These are phyloP conservation scores for Corythucha ciliata DNA, from an alignment of 2,888 invertebrate genomes.

Conservation along the genomic window DNA sequence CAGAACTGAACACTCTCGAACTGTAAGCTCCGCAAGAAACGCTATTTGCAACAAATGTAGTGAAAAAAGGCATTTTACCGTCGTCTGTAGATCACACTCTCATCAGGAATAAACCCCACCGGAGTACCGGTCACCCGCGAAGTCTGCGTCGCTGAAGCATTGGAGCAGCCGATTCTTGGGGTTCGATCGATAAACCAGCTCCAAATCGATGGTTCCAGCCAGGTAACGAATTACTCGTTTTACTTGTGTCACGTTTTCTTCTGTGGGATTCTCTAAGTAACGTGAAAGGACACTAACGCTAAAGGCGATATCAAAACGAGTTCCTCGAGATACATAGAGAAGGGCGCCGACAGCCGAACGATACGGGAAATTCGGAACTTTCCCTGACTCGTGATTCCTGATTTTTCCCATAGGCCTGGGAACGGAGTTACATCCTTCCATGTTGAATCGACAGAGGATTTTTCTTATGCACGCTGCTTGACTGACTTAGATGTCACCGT, in stretches of 20 bases:
- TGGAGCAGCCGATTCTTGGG: slow-evolving; percentile 12
- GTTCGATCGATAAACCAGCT: slow-evolving; percentile 10
- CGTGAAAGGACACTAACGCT: slow-evolving; percentile 12
- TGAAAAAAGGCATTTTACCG: no score
- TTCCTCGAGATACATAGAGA: slow-evolving; percentile 10
- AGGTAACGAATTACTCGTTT: slow-evolving; percentile 11
- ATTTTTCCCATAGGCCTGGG: not conserved
- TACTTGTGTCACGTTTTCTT: slow-evolving; percentile 1
- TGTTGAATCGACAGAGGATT: not conserved
- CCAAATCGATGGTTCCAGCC: slow-evolving; percentile 14
- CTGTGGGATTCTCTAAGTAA: slow-evolving; percentile 12
- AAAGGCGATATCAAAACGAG: slow-evolving; percentile 15
- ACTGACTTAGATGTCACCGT: not conserved
- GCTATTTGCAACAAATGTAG: no score
- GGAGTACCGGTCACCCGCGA: slow-evolving; percentile 17
- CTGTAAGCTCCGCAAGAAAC: no score
- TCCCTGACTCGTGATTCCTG: slow-evolving; percentile 4
- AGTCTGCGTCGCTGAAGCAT: slow-evolving; percentile 19
- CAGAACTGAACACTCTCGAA: no score
- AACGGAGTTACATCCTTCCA: slow-evolving; percentile 3
- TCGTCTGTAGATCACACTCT: no score
- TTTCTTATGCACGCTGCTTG: slow-evolving; percentile 5
- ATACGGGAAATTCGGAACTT: slow-evolving; percentile 14
- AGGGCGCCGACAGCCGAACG: slow-evolving; percentile 13
- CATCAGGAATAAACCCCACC: no score